Percentiles rank a stretch among this genome's conserved stretches.
Conservation (phyloP, 2,888 invertebrate genomes). For the Odontocolon sp. region DNA sequence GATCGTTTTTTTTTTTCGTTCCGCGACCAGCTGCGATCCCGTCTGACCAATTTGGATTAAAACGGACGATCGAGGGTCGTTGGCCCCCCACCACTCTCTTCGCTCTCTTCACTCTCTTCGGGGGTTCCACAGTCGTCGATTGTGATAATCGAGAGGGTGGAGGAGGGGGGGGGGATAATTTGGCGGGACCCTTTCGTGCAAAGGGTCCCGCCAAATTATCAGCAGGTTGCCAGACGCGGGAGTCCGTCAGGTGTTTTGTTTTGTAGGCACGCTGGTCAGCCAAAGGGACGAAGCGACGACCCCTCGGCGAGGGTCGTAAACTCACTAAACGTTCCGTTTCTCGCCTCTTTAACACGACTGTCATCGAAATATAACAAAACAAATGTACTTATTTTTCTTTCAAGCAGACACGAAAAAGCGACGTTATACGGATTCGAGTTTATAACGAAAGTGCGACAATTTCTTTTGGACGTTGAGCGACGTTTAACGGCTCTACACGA, state of each 20-base stretch:
- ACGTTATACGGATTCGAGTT: no score
- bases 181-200: no score
- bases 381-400: not conserved
- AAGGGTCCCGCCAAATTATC: slow-evolving; percentile 41
- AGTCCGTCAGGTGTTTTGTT: slow-evolving; percentile 56
- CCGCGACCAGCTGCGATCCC: slow-evolving; percentile 13
- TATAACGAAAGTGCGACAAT: not conserved
- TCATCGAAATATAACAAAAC: slow-evolving; percentile 45
- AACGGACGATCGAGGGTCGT: slow-evolving; percentile 26
- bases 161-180: no score
- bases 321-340: slow-evolving; percentile 46
- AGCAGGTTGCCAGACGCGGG: slow-evolving; percentile 35
- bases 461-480: not conserved
- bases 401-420: not conserved
- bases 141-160: slow-evolving; percentile 60
- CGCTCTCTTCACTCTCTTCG: no score
- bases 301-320: slow-evolving; percentile 23
- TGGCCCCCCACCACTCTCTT: not conserved
- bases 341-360: slow-evolving; percentile 47
- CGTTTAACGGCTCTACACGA: not conserved
- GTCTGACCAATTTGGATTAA: slow-evolving; percentile 40
- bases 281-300: slow-evolving; percentile 3
- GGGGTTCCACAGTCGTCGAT: slow-evolving; percentile 53
- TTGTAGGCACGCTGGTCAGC: not conserved
- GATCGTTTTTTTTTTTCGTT: slow-evolving; percentile 59